phyloP scores from a whole-genome alignment of 2,888 invertebrate genomes.

The Eristalinus sepulchralis region DNA sequence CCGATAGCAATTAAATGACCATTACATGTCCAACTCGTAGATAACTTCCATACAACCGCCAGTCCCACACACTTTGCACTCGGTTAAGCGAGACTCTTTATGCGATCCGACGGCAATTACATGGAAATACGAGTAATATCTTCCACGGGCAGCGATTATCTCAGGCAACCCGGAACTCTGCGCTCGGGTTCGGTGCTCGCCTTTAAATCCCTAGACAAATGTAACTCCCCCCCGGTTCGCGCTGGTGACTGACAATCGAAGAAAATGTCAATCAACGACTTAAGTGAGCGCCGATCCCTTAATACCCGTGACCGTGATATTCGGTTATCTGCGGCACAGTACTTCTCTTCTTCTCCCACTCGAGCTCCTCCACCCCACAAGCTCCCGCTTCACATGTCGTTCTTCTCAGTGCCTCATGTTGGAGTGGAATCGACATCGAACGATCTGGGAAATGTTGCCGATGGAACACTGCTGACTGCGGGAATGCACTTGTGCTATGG shows the following conservation, averaged over 20 bases:
- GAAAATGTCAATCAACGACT: slow-evolving; percentile 57
- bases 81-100: neutral
- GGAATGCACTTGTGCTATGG: neutral
- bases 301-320: slow-evolving; percentile 10
- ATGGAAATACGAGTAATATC: neutral
- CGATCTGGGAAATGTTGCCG: slow-evolving; percentile 15
- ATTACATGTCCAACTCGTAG: neutral
- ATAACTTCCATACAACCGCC: neutral
- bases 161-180: slow-evolving; percentile 28
- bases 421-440: slow-evolving; percentile 8
- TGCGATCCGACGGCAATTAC: neutral
- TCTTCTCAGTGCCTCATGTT: neutral
- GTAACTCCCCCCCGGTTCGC: neutral
- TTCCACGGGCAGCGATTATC: slow-evolving; percentile 3
- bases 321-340: slow-evolving; percentile 13
- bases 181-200: neutral
- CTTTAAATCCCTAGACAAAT: slow-evolving; percentile 8
- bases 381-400: neutral
- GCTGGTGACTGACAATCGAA: neutral
- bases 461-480: slow-evolving; percentile 1
- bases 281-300: slow-evolving; percentile 53
- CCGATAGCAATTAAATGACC: neutral
- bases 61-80: neutral
- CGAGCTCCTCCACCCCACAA: neutral
- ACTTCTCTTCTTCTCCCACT: neutral